Evolutionary conservation across 53 echinoderm and acorn worm genomes (phyloP), one percentile per base, ranked within the genome.

Genomic region (Apostichopus leukothele): DNA sequence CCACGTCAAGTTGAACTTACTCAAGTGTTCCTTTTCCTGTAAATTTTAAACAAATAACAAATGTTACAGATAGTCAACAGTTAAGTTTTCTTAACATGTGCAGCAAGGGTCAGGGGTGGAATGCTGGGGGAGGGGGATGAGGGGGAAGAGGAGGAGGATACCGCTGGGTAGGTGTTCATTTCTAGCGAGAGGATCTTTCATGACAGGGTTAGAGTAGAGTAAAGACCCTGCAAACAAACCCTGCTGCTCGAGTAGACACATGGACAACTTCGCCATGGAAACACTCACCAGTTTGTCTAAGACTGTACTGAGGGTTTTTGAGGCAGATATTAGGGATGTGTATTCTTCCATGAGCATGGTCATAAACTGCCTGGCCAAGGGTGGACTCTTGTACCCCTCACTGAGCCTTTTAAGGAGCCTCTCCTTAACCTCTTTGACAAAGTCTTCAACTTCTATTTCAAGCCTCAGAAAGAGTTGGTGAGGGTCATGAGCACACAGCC

Each of bases 301-400:
- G 55, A 99, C 93, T 12, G 90, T 89, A 9, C 92, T 83, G 5
- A 99, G 96, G 14, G 94, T 96, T 87, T 94, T 91, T 7, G 99
- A 94, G 21, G 99, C 96, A 10, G 99, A 99, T 71, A 94, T 94
- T 7, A 99, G 89, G 10, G 96, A 93, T 4, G 94, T 92, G 73
- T 99, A 99, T 86, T 99, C 99, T 92, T 99, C 99, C 90, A 99
- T 81, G n/a, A 99, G 91, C 94, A 96, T 94, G 76, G 96, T 96
- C 92, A 99, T 92, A 76, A 99, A 99, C 94, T 99, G 99, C 88
- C 96, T 96, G 55, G 96, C 96, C 66, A 89, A 92, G 4, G 91
- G 91, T 16, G 94, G 99, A 4, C 93, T 93, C 71, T 91, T 90
- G 86, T 94, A 95, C 78, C 99, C 99, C 26, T 88, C 90, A 9